Percentiles rank a stretch among this genome's conserved stretches.
These are phyloP conservation scores for Aphaenogaster floridana DNA, from an alignment of 1,140 invertebrate species.

Conservation along the genomic window DNA sequence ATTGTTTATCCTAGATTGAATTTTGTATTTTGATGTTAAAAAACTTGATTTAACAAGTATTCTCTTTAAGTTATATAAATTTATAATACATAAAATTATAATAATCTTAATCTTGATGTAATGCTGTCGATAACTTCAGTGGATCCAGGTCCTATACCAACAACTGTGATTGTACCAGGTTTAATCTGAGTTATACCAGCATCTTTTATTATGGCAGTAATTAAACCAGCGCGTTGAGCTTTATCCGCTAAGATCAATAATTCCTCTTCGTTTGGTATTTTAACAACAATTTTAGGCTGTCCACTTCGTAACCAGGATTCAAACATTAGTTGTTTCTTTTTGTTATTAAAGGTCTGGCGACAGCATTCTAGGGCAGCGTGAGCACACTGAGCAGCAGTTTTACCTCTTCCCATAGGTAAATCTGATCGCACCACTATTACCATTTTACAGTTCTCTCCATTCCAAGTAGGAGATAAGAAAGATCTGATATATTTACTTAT, in stretches of 20 bases:
- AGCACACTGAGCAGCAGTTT: slow-evolving; percentile 93
- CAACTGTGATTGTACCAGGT: slow-evolving; percentile 90
- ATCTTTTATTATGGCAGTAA: slow-evolving; percentile 90
- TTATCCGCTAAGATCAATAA: slow-evolving; percentile 86
- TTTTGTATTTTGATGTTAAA: slow-evolving; percentile 35
- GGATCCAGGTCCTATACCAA: slow-evolving; percentile 92
- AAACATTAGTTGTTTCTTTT: slow-evolving; percentile 85
- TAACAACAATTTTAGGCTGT: slow-evolving; percentile 92
- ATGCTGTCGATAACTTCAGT: slow-evolving; percentile 89
- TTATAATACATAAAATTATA: slow-evolving; percentile 82
- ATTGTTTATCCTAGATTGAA: background rate
- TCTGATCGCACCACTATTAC: slow-evolving; percentile 92
- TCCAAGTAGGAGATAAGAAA: slow-evolving; percentile 60
- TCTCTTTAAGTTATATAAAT: background rate
- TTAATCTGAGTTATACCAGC: slow-evolving; percentile 93
- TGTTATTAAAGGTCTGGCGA: slow-evolving; percentile 77
- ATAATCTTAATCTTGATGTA: slow-evolving; percentile 91
- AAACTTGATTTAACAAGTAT: slow-evolving; percentile 18
- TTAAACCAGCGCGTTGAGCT: slow-evolving; percentile 88
- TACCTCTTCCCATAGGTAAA: slow-evolving; percentile 93
- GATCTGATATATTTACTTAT: slow-evolving; percentile 72
- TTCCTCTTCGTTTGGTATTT: slow-evolving; percentile 86
- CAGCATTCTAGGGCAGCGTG: slow-evolving; percentile 92
- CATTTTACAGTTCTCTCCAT: slow-evolving; percentile 88
- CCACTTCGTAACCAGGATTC: slow-evolving; percentile 90